A percentile compares a stretch with the other conserved stretches of the same genome.
These are phyloP conservation scores for Junonia oenone DNA, from an alignment of 2,888 invertebrate genomes.

Conservation along the genomic window DNA sequence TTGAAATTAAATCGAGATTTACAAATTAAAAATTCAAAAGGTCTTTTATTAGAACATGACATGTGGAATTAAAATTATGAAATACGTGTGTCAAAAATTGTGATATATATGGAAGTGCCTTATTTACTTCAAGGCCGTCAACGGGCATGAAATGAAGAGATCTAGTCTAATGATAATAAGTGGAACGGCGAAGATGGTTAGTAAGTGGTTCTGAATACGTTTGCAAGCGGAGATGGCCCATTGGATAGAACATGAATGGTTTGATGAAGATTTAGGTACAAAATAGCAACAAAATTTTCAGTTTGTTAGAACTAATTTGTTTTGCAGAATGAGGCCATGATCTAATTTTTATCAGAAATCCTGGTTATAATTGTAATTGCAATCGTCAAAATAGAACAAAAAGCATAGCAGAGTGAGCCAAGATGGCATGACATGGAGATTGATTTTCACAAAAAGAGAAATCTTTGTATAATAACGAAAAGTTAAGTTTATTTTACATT, in stretches of 20 bases:
- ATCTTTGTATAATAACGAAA: too few species aligned
- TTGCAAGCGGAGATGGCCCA: neutral
- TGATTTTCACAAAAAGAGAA: too few species aligned
- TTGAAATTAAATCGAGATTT: constrained; percentile 8
- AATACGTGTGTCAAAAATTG: constrained; percentile 4
- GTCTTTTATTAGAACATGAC: neutral
- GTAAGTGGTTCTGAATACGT: constrained; percentile 46
- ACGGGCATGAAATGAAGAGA: constrained; percentile 15
- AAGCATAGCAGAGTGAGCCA: too few species aligned
- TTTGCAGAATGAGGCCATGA: too few species aligned
- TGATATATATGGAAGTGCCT: constrained; percentile 12
- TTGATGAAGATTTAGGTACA: neutral
- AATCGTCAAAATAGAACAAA: too few species aligned
- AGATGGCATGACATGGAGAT: too few species aligned
- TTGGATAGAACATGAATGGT: neutral
- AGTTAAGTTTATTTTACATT: too few species aligned
- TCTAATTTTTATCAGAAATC: too few species aligned
- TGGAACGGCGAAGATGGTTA: constrained; percentile 37
- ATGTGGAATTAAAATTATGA: constrained; percentile 1
- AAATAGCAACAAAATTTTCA: neutral
- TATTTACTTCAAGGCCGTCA: constrained; percentile 16
- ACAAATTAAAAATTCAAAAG: neutral
- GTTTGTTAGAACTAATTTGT: neutral
- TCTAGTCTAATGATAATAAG: constrained; percentile 29
- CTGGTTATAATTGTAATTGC: too few species aligned